phyloP scores from a whole-genome alignment of 1,140 invertebrate species.

The Pogonomyrmex barbatus region DNA sequence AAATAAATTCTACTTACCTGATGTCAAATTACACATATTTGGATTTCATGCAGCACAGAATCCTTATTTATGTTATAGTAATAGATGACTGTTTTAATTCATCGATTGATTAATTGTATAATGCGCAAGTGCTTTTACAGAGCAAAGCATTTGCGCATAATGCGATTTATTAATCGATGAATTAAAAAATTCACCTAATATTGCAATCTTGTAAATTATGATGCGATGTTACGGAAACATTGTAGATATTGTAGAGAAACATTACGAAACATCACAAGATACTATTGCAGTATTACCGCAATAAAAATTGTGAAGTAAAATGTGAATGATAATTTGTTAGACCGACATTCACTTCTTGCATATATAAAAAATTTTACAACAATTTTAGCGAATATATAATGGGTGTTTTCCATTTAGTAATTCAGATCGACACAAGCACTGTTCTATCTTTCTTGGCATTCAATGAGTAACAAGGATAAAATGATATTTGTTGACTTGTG shows the following conservation, averaged over 20 bases:
- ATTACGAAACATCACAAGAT: background rate
- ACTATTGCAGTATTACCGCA: background rate
- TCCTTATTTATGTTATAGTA: background rate
- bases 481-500: no score
- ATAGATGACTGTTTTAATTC: no score
- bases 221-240: background rate
- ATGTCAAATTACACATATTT: constrained; percentile 1
- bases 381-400: background rate
- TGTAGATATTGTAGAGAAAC: background rate
- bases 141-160: no score
- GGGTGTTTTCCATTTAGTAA: no score
- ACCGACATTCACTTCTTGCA: background rate
- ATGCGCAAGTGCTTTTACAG: no score
- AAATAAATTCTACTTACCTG: background rate
- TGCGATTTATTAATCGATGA: no score
- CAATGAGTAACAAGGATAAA: no score
- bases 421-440: no score
- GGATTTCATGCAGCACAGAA: constrained; percentile 14
- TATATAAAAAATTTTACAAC: background rate
- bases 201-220: background rate
- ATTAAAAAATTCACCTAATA: background rate
- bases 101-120: no score
- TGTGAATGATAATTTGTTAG: background rate
- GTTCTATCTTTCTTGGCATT: no score
- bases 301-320: background rate